Base-by-base conservation (phyloP, 92 coral and sea anemone species). In the Parazoanthus darwini region DNA sequence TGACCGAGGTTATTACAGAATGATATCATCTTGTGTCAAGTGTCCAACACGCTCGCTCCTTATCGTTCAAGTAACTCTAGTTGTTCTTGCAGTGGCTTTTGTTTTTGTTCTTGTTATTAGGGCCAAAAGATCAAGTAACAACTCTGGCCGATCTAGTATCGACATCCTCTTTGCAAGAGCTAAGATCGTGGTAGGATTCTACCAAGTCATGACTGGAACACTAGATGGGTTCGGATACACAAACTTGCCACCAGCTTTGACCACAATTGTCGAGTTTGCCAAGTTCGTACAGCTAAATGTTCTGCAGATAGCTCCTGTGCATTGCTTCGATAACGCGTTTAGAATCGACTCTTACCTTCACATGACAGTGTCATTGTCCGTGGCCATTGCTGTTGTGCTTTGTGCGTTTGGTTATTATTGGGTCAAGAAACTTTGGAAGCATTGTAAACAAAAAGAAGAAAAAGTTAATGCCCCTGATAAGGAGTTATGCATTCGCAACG, bases 281-380 rank as follows among this genome's bases (percentile, higher is more conserved):
- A 73, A 85, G 35, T 23, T 48, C 14, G 38, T 85, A 1, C 88
- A 85, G 20, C 88, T 85, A 1, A 85, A 85, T 48, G 37, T 74
- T 46, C 46, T 85, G 18, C 88, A 85, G 65, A 85, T 85, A n/a
- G 88, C 79, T 43, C 88, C 88, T 8, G 63, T 72, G 15, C 58
- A 85, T n/a, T 85, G 88, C 4, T 85, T 85, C 8, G 39, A 51
- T 16, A 6, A 48, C 23, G 8, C 65, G 4, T 25, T 73, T 4
- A 43, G 67, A 81, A 68, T 81, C 5, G 72, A 50, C 39, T n/a
- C 74, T 18, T 81, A 81, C 8, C 22, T 68, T 10, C 23, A 26
- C 6, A 22, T 81, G 8, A 23, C 56, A 14, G 0, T 81, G 9
- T 81, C 58, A 16, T 6, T 58, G n/a, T 23, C 86, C 3, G 0